Percentiles rank a stretch among this genome's conserved stretches.
Conservation (phyloP, 2,888 invertebrate species). For the Stratiomys singularior region DNA sequence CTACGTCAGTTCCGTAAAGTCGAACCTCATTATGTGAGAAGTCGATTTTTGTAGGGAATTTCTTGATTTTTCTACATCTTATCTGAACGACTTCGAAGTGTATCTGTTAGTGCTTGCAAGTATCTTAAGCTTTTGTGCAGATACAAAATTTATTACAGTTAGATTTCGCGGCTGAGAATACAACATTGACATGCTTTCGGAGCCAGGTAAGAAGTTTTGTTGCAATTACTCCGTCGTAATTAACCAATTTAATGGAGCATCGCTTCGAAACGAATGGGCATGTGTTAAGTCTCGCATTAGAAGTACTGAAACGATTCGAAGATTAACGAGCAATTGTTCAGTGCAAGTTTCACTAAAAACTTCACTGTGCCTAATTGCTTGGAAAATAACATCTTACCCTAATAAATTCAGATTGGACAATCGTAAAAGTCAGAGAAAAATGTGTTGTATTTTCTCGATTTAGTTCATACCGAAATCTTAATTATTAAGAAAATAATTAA, state of each 20-base stretch:
- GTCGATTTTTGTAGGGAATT: not conserved
- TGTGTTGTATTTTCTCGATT: too few relatives aligned
- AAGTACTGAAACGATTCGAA: not conserved
- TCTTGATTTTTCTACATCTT: not conserved
- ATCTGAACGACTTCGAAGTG: not conserved
- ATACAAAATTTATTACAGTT: conserved; percentile 11
- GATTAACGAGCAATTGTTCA: not conserved
- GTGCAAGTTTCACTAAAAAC: not conserved
- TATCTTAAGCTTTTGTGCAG: not conserved
- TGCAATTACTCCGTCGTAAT: not conserved
- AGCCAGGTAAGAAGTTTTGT: not conserved
- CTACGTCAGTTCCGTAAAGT: not conserved
- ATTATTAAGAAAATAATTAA: too few relatives aligned
- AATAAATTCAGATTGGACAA: too few relatives aligned
- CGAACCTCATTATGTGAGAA: conserved; percentile 4
- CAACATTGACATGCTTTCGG: not conserved
- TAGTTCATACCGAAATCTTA: too few relatives aligned
- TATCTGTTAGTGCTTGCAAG: not conserved
- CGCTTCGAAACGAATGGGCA: not conserved
- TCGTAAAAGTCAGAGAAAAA: too few relatives aligned
- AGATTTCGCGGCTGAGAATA: not conserved
- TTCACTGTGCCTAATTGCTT: too few relatives aligned
- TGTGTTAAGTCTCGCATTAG: not conserved
- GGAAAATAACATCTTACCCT: too few relatives aligned
- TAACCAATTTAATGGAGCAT: not conserved